These are phyloP conservation scores for Muscicapa striata DNA, from an alignment of 2,797 vertebrate genomes.

Conservation along the genomic window DNA sequence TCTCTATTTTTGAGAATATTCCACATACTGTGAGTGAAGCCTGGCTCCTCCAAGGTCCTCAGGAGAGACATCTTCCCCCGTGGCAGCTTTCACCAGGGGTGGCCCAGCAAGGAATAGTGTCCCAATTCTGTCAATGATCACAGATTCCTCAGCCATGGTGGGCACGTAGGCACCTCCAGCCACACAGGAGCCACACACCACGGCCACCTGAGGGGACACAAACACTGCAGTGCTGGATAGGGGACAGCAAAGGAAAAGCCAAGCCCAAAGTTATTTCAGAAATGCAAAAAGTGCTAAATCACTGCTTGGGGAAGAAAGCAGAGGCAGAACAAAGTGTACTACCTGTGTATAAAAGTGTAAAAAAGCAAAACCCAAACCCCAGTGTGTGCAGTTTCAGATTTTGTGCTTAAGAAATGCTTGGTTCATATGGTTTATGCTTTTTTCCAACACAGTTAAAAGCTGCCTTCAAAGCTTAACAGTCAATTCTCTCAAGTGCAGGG, in stretches of 20 bases:
- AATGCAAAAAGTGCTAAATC: neutral
- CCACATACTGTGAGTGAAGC: conserved; percentile 83
- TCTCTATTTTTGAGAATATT: neutral
- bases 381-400: neutral
- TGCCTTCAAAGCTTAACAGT: neutral
- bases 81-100: conserved; percentile 90
- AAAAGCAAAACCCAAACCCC: neutral
- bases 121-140: conserved; percentile 85
- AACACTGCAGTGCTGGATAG: neutral
- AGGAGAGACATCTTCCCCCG: conserved; percentile 85
- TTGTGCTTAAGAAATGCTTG: neutral
- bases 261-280: neutral
- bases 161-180: conserved; percentile 88
- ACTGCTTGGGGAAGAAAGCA: neutral
- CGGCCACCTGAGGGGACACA: conserved; percentile 79
- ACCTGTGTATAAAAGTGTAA: neutral
- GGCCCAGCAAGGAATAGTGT: conserved; percentile 87
- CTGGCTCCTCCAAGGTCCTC: conserved; percentile 87
- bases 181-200: conserved; percentile 89
- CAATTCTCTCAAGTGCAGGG: neutral
- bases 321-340: neutral
- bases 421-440: neutral
- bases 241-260: neutral
- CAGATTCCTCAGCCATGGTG: conserved; percentile 85
- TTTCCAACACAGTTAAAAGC: neutral